Evolutionary conservation across 2,797 vertebrate species (phyloP).

Genomic region (Pangasius sanitwongsei): DNA sequence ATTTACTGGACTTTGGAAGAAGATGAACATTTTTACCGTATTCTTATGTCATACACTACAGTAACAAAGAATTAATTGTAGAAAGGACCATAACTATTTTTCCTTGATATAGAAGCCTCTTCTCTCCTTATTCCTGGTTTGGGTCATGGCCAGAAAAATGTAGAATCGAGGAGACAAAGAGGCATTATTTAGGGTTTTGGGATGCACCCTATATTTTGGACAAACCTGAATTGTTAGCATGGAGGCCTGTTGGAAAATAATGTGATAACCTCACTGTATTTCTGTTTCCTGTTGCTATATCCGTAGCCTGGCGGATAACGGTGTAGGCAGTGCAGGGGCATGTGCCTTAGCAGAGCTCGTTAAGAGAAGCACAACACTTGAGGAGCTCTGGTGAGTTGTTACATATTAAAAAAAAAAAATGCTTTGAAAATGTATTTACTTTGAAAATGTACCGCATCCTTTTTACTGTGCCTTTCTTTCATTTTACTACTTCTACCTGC

Average conservation of each 20-base stretch:
- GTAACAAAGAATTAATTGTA: background rate
- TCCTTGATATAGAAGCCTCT: background rate
- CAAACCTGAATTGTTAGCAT: background rate
- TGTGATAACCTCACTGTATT: background rate
- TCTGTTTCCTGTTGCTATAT: background rate
- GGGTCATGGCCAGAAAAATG: background rate
- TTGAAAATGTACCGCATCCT: background rate
- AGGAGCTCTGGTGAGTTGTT: conserved; percentile 78
- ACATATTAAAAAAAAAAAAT: background rate
- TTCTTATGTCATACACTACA: background rate
- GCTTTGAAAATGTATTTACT: background rate
- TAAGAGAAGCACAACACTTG: conserved; percentile 71
- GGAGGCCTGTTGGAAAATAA: background rate
- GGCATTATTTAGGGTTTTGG: background rate
- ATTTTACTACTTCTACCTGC: background rate
- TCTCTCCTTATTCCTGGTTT: background rate
- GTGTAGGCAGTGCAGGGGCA: conserved; percentile 78
- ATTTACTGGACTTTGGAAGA: background rate
- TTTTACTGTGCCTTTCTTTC: background rate
- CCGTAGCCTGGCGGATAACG: conserved; percentile 82
- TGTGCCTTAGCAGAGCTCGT: conserved; percentile 77
- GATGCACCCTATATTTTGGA: background rate
- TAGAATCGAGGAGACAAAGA: background rate
- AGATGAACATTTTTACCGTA: background rate
- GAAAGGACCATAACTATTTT: background rate